phyloP scores from a whole-genome alignment of 1,140 invertebrate species.

The Thereuonema tuberculata region DNA sequence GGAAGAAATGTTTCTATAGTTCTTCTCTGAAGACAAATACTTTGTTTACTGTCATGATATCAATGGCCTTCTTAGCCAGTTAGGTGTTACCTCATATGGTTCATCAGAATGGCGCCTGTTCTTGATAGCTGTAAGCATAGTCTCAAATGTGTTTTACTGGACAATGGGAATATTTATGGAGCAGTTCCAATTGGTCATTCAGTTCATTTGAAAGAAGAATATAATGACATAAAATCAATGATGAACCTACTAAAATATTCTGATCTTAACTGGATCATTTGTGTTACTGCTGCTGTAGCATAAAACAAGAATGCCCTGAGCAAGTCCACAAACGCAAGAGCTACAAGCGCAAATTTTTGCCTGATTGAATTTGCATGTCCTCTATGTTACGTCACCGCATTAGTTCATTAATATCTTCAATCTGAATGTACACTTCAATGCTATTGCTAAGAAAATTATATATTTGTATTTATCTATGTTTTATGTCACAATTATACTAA shows the following conservation, averaged over 20 bases:
- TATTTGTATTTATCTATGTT: no score
- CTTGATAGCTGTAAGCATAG: background rate
- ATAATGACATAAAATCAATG: background rate
- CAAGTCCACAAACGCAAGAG: no score
- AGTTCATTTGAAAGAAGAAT: background rate
- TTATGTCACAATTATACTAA: no score
- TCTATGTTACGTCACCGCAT: no score
- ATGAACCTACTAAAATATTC: background rate
- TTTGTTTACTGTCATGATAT: constrained; percentile 7
- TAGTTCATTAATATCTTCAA: no score
- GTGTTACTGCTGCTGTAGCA: no score
- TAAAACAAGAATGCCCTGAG: no score
- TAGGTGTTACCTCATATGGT: constrained; percentile 8
- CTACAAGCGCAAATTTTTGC: no score
- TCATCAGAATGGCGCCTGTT: constrained; percentile 6
- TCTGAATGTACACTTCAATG: no score
- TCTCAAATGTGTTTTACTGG: background rate
- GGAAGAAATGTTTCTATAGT: background rate
- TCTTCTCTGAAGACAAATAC: background rate
- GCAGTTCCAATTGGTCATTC: background rate
- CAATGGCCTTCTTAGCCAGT: constrained; percentile 7
- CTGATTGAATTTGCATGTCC: no score
- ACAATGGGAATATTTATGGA: constrained; percentile 2
- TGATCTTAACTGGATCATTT: background rate
- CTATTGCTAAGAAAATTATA: no score